Evolutionary conservation across 1,140 invertebrate species (phyloP).

Genomic region (Anoplolepis gracilipes): DNA sequence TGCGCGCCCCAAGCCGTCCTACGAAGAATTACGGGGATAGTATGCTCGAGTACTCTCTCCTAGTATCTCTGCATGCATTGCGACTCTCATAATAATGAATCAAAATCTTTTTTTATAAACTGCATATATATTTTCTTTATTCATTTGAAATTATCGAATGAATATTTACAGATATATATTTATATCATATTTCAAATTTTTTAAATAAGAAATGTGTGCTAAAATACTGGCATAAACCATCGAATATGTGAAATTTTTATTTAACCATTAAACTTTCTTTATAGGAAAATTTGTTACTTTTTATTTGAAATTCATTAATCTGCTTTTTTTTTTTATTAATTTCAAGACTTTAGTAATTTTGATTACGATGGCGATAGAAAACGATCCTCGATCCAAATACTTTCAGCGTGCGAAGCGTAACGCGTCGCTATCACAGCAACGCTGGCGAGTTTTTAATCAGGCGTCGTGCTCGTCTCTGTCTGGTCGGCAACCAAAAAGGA

Average conservation of each 20-base stretch:
- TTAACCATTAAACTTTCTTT: background rate
- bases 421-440: conserved; percentile 40
- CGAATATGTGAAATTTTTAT: too few species aligned
- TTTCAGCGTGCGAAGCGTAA: conserved; percentile 37
- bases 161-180: too few species aligned
- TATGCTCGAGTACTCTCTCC: conserved; percentile 49
- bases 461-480: conserved; percentile 56
- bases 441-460: conserved; percentile 70
- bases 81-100: conserved; percentile 59
- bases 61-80: conserved; percentile 58
- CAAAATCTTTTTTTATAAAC: conserved; percentile 43
- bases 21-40: conserved; percentile 44
- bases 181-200: too few species aligned
- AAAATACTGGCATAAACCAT: background rate
- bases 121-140: background rate
- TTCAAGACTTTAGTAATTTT: conserved; percentile 14
- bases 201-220: too few species aligned
- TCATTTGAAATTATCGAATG: background rate
- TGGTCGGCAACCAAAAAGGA: conserved; percentile 53
- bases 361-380: conserved; percentile 30
- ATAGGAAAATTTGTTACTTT: background rate
- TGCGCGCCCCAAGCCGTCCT: conserved; percentile 58
- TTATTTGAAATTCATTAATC: background rate
- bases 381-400: conserved; percentile 18
- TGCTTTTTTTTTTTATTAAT: background rate